Evolutionary conservation across 2,797 vertebrate species (phyloP).

Genomic region (Nothura maculosa): DNA sequence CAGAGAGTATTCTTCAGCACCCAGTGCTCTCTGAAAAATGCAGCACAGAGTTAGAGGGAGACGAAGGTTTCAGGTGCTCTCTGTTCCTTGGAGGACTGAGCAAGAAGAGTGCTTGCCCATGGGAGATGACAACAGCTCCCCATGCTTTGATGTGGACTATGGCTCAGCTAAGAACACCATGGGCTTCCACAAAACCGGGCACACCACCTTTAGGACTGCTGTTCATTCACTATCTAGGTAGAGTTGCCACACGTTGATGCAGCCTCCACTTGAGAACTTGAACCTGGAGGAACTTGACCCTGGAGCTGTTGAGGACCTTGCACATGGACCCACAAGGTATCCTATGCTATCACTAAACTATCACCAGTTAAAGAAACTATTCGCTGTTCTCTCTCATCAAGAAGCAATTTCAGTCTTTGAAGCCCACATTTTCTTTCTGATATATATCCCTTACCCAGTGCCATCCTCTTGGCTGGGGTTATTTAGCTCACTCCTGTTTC

Average conservation of each 20-base stretch:
- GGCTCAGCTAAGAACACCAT: background rate
- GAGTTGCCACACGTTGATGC: too few species aligned
- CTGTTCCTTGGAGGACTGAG: too few species aligned
- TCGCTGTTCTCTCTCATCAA: background rate
- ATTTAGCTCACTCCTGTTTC: background rate
- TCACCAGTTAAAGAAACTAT: background rate
- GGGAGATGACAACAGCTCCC: background rate
- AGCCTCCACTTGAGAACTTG: too few species aligned
- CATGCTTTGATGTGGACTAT: background rate
- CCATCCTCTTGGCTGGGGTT: background rate
- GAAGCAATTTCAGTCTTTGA: background rate
- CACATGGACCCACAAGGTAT: too few species aligned
- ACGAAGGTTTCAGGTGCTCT: background rate
- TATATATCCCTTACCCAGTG: background rate
- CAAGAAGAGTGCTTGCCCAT: background rate
- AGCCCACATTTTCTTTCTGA: background rate
- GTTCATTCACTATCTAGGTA: background rate
- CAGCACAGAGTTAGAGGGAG: background rate
- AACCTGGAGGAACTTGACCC: too few species aligned
- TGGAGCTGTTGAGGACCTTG: too few species aligned
- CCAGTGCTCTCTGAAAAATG: background rate
- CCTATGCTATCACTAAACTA: background rate
- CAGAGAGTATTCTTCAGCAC: rapidly evolving
- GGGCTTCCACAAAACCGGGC: background rate
- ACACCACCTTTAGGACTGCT: background rate